A percentile compares a stretch with the other conserved stretches of the same genome.
phyloP scores from a whole-genome alignment of 1,140 invertebrate species.

The Acromyrmex echinatior region DNA sequence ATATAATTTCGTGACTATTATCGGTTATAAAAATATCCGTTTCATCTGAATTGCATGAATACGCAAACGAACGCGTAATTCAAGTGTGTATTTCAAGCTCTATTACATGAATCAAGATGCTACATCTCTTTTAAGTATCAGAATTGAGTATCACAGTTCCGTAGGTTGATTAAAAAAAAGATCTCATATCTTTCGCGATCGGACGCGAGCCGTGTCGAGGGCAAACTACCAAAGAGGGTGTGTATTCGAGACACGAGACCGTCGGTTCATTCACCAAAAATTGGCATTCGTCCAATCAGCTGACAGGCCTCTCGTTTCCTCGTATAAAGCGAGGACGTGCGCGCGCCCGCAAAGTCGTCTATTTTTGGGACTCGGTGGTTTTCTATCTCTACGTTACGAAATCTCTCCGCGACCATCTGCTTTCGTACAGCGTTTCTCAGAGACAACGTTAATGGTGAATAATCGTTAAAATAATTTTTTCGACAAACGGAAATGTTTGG shows the following conservation, averaged over 20 bases:
- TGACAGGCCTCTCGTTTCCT: slow-evolving; percentile 62
- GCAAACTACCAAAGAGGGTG: slow-evolving; percentile 37
- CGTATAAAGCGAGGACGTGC: slow-evolving; percentile 55
- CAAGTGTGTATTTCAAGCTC: too few species aligned
- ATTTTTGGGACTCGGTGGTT: slow-evolving; percentile 58
- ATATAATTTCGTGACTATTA: neutral
- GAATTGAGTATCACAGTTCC: slow-evolving; percentile 18
- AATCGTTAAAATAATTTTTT: slow-evolving; percentile 36
- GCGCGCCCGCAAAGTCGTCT: slow-evolving; percentile 64
- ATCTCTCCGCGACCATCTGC: slow-evolving; percentile 48
- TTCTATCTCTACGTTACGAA: slow-evolving; percentile 50
- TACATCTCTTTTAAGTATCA: neutral
- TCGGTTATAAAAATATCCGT: neutral
- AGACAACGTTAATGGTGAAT: slow-evolving; percentile 1
- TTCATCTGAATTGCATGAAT: neutral
- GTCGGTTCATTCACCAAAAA: slow-evolving; percentile 70
- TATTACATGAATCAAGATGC: slow-evolving; percentile 4
- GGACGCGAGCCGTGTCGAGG: slow-evolving; percentile 18
- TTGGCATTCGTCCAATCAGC: slow-evolving; percentile 70
- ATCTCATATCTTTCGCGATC: slow-evolving; percentile 22
- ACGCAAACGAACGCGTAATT: neutral
- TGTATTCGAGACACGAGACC: slow-evolving; percentile 43
- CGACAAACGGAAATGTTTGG: neutral
- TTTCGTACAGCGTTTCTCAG: slow-evolving; percentile 18
- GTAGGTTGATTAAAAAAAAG: slow-evolving; percentile 5